A percentile compares a stretch with the other conserved stretches of the same genome.
Evolutionary conservation across 2,888 invertebrate species (phyloP).

Genomic region (Rhopalosiphum nymphaeae): DNA sequence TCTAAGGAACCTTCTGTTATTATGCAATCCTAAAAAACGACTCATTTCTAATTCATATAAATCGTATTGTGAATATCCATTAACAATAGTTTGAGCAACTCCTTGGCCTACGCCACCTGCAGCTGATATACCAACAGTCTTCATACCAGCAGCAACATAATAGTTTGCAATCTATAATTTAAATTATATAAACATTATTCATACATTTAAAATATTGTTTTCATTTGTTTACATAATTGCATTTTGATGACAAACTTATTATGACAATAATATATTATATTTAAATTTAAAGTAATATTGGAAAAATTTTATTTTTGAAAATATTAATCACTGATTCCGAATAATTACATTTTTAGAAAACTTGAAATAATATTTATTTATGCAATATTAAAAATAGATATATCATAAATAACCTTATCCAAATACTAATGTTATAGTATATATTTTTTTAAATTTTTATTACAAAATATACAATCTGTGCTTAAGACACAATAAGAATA

Average conservation of each 20-base stretch:
- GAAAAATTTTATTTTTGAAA: background rate
- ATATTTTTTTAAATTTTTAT: too few species aligned
- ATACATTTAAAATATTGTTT: background rate
- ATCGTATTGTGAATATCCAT: slow-evolving; percentile 84
- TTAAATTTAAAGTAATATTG: background rate
- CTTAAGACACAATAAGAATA: too few species aligned
- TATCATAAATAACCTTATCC: background rate
- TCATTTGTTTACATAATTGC: background rate
- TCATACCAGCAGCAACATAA: slow-evolving; percentile 94
- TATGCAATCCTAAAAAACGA: slow-evolving; percentile 91
- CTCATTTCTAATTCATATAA: slow-evolving; percentile 91
- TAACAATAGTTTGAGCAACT: slow-evolving; percentile 88
- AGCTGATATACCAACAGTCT: slow-evolving; percentile 94
- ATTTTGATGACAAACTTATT: background rate
- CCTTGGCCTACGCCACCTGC: slow-evolving; percentile 95
- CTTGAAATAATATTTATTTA: background rate
- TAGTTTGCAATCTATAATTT: slow-evolving; percentile 82
- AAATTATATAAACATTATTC: background rate
- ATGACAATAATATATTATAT: background rate
- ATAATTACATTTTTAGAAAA: background rate
- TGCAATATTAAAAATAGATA: background rate
- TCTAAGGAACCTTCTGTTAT: slow-evolving; percentile 91
- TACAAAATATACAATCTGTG: too few species aligned
- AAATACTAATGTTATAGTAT: background rate
- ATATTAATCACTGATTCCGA: background rate